Percentiles rank a stretch among this genome's conserved stretches.
These are phyloP conservation scores for Venustaconcha ellipsiformis DNA, from an alignment of 1,140 invertebrate genomes.

Conservation along the genomic window DNA sequence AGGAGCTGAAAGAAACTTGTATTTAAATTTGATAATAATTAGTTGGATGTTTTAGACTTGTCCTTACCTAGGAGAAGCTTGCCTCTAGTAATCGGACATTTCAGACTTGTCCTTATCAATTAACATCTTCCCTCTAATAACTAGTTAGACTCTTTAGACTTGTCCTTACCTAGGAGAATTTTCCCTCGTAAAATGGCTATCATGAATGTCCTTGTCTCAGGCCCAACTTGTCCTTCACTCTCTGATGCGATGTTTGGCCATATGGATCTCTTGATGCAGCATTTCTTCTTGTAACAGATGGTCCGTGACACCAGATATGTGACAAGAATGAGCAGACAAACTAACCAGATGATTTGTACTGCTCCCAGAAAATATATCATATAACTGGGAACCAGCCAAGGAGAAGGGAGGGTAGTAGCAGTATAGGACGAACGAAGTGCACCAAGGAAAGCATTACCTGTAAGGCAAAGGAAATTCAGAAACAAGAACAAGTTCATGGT, in stretches of 20 bases:
- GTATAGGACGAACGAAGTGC: conserved; percentile 46
- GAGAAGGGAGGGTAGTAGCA: conserved; percentile 41
- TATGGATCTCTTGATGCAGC: conserved; percentile 41
- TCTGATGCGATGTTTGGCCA: conserved; percentile 60
- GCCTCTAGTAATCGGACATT: conserved; percentile 17
- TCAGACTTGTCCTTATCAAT: no score
- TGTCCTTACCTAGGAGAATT: conserved; percentile 52
- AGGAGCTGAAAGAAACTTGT: not conserved
- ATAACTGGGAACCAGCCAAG: conserved; percentile 62
- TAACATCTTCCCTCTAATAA: no score
- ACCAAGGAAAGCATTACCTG: conserved; percentile 49
- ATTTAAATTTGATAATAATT: not conserved
- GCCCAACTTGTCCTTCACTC: conserved; percentile 44
- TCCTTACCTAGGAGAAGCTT: conserved; percentile 39
- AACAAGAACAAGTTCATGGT: conserved; percentile 54
- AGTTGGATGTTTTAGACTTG: not conserved
- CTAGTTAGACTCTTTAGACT: not conserved
- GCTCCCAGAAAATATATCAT: conserved; percentile 46
- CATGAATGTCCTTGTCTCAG: conserved; percentile 60
- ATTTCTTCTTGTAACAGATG: conserved; percentile 37
- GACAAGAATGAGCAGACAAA: conserved; percentile 39
- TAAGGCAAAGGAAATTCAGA: conserved; percentile 43
- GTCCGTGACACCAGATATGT: conserved; percentile 39
- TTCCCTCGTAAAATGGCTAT: conserved; percentile 56
- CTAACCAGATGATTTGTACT: conserved; percentile 42